Percentiles rank a stretch among this genome's conserved stretches.
phyloP scores from a whole-genome alignment of 2,797 vertebrate species.

The Moxostoma hubbsi region DNA sequence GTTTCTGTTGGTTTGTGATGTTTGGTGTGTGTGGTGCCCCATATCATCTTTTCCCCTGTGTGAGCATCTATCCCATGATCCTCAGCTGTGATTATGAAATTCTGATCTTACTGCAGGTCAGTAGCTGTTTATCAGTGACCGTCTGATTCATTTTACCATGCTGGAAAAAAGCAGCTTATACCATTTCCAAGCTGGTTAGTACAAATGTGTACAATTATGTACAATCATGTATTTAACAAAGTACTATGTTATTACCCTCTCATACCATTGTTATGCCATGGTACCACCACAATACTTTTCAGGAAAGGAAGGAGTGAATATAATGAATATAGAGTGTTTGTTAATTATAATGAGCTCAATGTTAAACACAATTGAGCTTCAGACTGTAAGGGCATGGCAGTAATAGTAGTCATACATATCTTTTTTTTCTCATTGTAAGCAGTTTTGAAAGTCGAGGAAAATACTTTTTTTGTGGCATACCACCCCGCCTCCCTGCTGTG shows the following conservation, averaged over 20 bases:
- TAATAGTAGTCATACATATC: not conserved
- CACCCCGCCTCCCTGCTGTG: not conserved
- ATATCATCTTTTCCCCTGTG: conserved; percentile 1
- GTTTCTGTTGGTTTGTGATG: conserved; percentile 16
- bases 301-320: not conserved
- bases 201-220: no score
- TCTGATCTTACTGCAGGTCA: not conserved
- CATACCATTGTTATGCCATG: no score
- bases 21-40: not conserved
- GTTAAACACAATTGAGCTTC: not conserved
- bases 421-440: not conserved
- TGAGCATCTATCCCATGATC: not conserved
- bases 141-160: not conserved
- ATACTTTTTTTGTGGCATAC: not conserved
- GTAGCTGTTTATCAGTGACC: not conserved
- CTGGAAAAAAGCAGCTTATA: no score
- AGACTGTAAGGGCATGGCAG: not conserved
- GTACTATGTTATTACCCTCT: not conserved
- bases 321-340: conserved; percentile 8
- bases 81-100: not conserved
- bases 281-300: not conserved
- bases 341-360: conserved; percentile 11
- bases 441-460: not conserved
- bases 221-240: not conserved
- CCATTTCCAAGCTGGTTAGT: no score